A percentile compares a stretch with the other conserved stretches of the same genome.
These are phyloP conservation scores for Rhipidura dahli DNA, from an alignment of 2,113 vertebrate genomes.

Conservation along the genomic window DNA sequence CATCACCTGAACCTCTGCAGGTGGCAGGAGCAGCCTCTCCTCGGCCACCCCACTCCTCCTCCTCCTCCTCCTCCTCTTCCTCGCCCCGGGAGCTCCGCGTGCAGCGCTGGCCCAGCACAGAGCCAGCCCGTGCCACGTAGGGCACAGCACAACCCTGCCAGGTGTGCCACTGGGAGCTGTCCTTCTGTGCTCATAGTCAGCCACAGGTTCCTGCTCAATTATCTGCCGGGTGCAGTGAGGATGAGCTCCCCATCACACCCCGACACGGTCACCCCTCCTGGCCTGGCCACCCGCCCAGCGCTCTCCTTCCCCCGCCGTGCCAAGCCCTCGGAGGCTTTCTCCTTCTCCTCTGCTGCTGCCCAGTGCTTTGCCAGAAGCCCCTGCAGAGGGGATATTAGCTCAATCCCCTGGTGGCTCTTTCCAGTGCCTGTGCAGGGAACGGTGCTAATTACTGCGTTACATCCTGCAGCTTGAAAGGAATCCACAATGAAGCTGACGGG, in stretches of 20 bases:
- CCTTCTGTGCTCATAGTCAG: background rate
- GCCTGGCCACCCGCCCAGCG: background rate
- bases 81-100: rapidly evolving
- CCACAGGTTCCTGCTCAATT: background rate
- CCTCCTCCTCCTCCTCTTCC: background rate
- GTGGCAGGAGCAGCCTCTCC: background rate
- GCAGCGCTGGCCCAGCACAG: rapidly evolving
- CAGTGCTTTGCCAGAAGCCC: background rate
- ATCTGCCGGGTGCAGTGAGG: background rate
- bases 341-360: background rate
- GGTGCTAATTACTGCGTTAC: background rate
- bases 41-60: rapidly evolving
- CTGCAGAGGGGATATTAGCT: slow-evolving; percentile 2
- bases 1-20: background rate
- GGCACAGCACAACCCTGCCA: background rate
- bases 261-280: rapidly evolving
- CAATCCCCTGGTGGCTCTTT: slow-evolving; percentile 17
- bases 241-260: background rate
- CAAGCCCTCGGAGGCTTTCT: background rate
- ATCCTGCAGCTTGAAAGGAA: slow-evolving; percentile 47
- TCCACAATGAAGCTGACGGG: background rate
- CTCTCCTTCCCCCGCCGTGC: rapidly evolving
- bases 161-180: background rate
- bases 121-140: background rate
- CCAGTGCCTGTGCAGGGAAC: background rate